These are phyloP conservation scores for Columba livia DNA, from an alignment of 2,113 vertebrate genomes.

Conservation along the genomic window DNA sequence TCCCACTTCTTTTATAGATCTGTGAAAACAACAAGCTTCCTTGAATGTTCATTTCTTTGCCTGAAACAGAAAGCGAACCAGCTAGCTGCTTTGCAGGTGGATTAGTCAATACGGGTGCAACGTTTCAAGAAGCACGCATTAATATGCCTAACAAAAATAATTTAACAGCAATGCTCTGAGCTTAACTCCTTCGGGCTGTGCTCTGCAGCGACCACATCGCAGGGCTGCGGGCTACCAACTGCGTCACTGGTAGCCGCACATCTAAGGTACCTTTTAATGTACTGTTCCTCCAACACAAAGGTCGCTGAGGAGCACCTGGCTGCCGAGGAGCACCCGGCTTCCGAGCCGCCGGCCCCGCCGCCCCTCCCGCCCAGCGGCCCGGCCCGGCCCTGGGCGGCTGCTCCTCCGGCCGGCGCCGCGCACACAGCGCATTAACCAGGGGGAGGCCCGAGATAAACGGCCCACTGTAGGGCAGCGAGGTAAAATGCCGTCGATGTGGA, in stretches of 20 bases:
- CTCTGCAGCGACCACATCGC: not conserved
- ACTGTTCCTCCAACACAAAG: not conserved
- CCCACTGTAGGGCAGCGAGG: rapidly evolving
- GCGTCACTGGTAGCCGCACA: rapidly evolving
- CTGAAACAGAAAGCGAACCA: not conserved
- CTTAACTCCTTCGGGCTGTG: not conserved
- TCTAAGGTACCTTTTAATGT: not conserved
- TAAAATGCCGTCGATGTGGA: rapidly evolving
- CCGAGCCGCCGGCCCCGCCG: too few species aligned
- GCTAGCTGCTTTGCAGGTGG: not conserved
- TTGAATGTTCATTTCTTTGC: not conserved
- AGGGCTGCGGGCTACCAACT: rapidly evolving
- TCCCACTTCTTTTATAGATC: not conserved
- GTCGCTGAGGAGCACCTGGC: too few species aligned
- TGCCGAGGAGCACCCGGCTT: too few species aligned
- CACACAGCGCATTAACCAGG: not conserved
- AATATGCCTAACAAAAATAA: rapidly evolving
- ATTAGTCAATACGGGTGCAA: not conserved
- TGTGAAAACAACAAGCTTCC: not conserved
- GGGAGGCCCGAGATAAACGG: rapidly evolving
- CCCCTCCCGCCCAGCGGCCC: too few species aligned
- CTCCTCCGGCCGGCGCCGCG: too few species aligned
- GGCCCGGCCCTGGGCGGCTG: too few species aligned
- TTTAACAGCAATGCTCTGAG: not conserved
- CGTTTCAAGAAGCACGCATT: not conserved